phyloP scores from a whole-genome alignment of 2,888 invertebrate species.

The Conus canariensis region DNA sequence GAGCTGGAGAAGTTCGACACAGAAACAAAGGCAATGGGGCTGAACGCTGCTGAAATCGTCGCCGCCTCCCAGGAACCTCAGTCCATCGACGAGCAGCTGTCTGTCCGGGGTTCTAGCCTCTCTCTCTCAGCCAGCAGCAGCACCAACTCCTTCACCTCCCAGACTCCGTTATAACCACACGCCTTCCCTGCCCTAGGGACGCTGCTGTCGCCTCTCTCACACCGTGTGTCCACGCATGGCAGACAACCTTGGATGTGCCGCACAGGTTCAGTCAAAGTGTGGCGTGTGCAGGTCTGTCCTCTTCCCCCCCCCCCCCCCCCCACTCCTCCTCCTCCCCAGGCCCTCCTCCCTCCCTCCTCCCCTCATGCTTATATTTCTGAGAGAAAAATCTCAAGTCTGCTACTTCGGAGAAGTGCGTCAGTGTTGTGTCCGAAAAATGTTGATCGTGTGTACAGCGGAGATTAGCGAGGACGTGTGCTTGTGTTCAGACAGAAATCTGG shows the following conservation, averaged over 20 bases:
- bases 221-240: background rate
- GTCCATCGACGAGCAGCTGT: constrained; percentile 91
- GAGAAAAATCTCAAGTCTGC: background rate
- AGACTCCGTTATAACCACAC: constrained; percentile 56
- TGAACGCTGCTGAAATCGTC: constrained; percentile 93
- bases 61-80: constrained; percentile 95
- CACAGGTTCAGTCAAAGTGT: no score
- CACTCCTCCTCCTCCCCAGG: no score
- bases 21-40: constrained; percentile 95
- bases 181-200: background rate
- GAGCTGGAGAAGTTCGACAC: constrained; percentile 96
- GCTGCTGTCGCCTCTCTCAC: background rate
- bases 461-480: background rate
- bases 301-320: no score
- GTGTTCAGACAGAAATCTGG: background rate
- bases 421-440: background rate
- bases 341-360: no score
- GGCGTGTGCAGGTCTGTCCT: no score
- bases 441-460: background rate
- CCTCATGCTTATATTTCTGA: no score
- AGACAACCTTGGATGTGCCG: no score
- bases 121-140: constrained; percentile 89
- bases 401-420: background rate
- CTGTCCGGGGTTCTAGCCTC: constrained; percentile 94
- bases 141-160: constrained; percentile 69